Percentiles rank a stretch among this genome's conserved stretches.
These are phyloP conservation scores for Buathra laborator DNA, from an alignment of 2,888 invertebrate species.

Conservation along the genomic window DNA sequence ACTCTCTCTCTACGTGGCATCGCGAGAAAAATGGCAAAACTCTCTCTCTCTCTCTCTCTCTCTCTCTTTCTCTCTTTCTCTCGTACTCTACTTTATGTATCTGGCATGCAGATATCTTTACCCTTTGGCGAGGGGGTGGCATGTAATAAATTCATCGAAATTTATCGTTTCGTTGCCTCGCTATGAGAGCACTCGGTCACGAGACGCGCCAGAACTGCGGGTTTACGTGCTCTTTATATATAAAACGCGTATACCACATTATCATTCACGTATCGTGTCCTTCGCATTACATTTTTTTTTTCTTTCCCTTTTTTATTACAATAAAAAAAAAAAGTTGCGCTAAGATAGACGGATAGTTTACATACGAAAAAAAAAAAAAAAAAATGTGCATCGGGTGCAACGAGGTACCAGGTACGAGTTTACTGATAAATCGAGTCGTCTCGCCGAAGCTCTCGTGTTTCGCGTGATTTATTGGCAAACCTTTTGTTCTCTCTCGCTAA, in stretches of 20 bases:
- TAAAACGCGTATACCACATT: not conserved
- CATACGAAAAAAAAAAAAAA: not conserved
- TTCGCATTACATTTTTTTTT: conserved; percentile 3
- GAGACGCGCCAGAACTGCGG: conserved; percentile 30
- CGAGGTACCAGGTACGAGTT: conserved; percentile 57
- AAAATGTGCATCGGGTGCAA: conserved; percentile 46
- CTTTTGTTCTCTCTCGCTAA: conserved; percentile 25
- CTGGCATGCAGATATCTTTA: conserved; percentile 59
- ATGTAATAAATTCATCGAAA: conserved; percentile 71
- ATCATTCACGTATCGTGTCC: conserved; percentile 28
- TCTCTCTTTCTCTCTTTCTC: not conserved
- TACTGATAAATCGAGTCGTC: conserved; percentile 45
- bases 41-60: not conserved
- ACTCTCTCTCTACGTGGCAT: not conserved
- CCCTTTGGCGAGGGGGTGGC: conserved; percentile 27
- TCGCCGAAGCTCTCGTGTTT: conserved; percentile 25
- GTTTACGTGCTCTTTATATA: conserved; percentile 18
- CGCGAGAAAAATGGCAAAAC: conserved; percentile 9
- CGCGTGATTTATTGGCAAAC: conserved; percentile 44
- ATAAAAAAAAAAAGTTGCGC: not conserved
- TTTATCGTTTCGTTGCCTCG: conserved; percentile 66
- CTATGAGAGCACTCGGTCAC: conserved; percentile 63
- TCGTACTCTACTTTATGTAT: not conserved
- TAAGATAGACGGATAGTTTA: conserved; percentile 15
- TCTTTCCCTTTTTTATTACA: not conserved